Conservation (phyloP, 2,888 invertebrate genomes). For the Helicoverpa assulta region DNA sequence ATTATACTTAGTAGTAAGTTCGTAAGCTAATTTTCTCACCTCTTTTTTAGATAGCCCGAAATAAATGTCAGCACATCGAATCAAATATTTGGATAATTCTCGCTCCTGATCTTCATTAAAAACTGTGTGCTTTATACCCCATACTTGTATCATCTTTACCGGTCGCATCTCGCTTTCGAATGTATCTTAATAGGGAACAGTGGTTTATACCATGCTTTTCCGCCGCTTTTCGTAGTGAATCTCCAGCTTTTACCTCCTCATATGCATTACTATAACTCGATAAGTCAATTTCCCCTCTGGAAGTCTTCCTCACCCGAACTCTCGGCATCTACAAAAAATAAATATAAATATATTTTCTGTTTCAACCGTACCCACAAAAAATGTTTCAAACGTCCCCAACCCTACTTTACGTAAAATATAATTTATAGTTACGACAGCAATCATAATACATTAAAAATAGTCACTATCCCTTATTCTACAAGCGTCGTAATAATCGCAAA, state of each 20-base stretch:
- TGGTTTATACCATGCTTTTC: conserved; percentile 6
- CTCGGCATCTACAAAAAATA: conserved; percentile 16
- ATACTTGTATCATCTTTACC: conserved; percentile 9
- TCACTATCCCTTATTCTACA: background rate
- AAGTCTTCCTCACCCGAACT: conserved; percentile 5
- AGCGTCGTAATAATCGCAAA: background rate
- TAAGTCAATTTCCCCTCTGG: conserved; percentile 7
- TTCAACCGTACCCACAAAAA: conserved; percentile 26
- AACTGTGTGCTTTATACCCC: conserved; percentile 36
- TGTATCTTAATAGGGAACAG: conserved; percentile 16
- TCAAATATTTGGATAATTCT: conserved; percentile 28
- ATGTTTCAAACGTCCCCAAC: conserved; percentile 26
- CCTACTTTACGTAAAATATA: conserved; percentile 13
- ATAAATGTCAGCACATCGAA: conserved; percentile 30
- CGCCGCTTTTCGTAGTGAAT: background rate
- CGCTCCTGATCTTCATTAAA: conserved; percentile 21
- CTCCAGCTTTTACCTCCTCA: conserved; percentile 11
- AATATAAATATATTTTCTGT: background rate
- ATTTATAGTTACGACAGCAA: conserved; percentile 1
- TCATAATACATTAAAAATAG: too few species aligned
- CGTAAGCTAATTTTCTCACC: conserved; percentile 20
- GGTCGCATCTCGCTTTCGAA: conserved; percentile 23
- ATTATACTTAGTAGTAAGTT: conserved; percentile 25
- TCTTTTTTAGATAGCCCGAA: conserved; percentile 33
- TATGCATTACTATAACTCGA: conserved; percentile 4